Conservation (phyloP, 2,113 vertebrate genomes). For the Orcinus orca region DNA sequence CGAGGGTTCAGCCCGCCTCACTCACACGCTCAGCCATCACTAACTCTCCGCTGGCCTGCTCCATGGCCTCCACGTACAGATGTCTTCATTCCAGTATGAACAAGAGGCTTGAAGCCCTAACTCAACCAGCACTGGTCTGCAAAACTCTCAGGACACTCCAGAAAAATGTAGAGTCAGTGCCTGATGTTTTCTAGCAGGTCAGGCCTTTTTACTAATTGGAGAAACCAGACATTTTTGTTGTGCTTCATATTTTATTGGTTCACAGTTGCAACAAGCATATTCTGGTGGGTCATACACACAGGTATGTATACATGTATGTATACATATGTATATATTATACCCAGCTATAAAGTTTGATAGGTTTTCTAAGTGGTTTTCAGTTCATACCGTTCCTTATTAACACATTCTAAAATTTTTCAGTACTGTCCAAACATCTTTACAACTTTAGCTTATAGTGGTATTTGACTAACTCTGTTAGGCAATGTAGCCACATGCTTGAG, state of each 20-base stretch:
- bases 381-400: background rate
- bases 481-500: background rate
- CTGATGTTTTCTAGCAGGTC: background rate
- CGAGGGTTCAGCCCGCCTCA: too few relatives aligned
- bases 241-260: background rate
- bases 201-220: background rate
- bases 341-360: background rate
- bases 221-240: background rate
- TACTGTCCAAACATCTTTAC: background rate
- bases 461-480: background rate
- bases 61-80: background rate
- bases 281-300: background rate
- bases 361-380: background rate
- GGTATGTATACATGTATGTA: rapidly evolving
- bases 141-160: background rate
- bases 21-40: background rate
- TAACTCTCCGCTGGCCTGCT: background rate
- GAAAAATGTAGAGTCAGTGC: background rate
- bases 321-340: background rate
- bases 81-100: background rate
- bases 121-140: background rate
- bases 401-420: background rate
- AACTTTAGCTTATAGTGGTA: background rate
- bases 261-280: background rate
- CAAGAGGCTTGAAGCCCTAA: background rate